Evolutionary conservation across 2,888 invertebrate species (phyloP).

Genomic region (Athalia rosae): DNA sequence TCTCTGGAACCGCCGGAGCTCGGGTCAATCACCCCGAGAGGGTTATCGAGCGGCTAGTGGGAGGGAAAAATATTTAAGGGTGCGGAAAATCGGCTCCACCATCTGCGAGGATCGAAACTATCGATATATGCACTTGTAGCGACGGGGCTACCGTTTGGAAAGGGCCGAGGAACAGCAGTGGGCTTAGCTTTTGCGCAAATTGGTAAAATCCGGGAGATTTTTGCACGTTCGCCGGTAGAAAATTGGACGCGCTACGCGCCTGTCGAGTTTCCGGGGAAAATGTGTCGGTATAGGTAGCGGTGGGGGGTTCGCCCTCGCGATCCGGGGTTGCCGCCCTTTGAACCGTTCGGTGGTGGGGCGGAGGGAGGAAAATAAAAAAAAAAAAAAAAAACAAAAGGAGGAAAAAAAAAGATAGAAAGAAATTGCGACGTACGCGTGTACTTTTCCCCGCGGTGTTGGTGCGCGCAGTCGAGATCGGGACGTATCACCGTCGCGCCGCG

Average conservation of each 20-base stretch:
- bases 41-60: slow-evolving; percentile 26
- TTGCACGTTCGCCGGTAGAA: no score
- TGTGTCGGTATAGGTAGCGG: no score
- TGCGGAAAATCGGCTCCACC: no score
- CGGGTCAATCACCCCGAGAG: slow-evolving; percentile 51
- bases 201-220: no score
- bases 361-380: background rate
- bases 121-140: no score
- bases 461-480: background rate
- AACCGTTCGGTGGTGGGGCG: background rate
- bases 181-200: no score
- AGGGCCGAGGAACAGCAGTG: no score
- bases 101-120: no score
- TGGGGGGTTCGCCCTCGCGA: background rate
- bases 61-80: background rate
- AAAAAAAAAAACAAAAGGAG: background rate
- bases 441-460: background rate
- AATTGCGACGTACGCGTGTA: background rate
- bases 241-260: no score
- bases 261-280: no score
- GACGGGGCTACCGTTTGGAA: no score
- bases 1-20: background rate
- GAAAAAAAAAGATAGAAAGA: background rate
- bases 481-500: background rate
- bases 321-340: slow-evolving; percentile 16